Evolutionary conservation across 2,113 vertebrate genomes (phyloP).

Genomic region (Gobiocypris rarus): DNA sequence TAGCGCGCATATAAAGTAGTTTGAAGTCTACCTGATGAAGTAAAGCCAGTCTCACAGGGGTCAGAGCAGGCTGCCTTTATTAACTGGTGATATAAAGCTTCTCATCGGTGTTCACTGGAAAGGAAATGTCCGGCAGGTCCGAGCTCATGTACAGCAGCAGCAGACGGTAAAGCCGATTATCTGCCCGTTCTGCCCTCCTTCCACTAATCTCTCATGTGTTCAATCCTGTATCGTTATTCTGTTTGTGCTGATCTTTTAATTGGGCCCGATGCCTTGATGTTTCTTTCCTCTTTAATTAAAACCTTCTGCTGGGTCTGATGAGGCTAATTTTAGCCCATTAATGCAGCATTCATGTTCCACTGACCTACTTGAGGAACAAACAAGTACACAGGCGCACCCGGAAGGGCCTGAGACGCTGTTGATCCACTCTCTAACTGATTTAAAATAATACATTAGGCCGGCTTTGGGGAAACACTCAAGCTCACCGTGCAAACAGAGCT

Average conservation of each 20-base stretch:
- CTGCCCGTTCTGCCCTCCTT: slow-evolving; percentile 45
- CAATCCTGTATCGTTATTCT: slow-evolving; percentile 27
- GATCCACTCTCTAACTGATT: not conserved
- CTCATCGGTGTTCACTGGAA: no score
- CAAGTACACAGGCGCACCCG: not conserved
- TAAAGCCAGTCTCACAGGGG: not conserved
- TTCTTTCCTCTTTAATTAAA: slow-evolving; percentile 31
- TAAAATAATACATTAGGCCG: not conserved
- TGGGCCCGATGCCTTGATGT: slow-evolving; percentile 9
- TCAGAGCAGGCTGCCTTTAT: not conserved
- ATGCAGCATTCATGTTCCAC: slow-evolving; percentile 11
- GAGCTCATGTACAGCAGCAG: no score
- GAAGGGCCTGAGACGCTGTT: not conserved
- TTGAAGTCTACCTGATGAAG: not conserved
- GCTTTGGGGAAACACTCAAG: not conserved
- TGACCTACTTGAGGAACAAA: slow-evolving; percentile 30
- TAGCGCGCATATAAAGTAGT: not conserved
- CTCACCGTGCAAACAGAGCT: not conserved
- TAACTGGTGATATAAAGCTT: not conserved
- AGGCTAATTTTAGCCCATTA: slow-evolving; percentile 28
- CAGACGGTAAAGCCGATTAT: slow-evolving; percentile 9
- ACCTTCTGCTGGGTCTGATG: slow-evolving; percentile 5
- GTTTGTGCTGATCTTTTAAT: slow-evolving; percentile 43
- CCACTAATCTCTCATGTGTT: slow-evolving; percentile 61
- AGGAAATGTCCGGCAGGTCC: no score